Percentiles rank a stretch among this genome's conserved stretches.
Conservation (phyloP, 2,113 vertebrate species). For the Eretmochelys imbricata region DNA sequence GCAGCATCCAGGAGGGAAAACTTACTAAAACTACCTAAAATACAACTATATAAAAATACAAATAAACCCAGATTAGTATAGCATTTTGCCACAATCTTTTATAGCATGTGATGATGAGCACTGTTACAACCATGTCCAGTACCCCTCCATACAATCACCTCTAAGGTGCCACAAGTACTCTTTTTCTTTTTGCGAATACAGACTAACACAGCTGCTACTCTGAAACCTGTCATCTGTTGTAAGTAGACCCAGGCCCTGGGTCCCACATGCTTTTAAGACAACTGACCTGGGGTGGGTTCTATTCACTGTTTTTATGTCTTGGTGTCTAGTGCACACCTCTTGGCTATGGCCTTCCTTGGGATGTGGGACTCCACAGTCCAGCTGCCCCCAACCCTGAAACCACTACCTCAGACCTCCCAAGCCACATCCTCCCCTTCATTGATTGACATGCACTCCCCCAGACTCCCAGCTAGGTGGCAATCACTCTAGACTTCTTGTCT, state of each 20-base stretch:
- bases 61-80: not conserved
- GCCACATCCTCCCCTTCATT: not conserved
- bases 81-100: not conserved
- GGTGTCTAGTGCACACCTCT: not conserved
- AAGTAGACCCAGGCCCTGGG: not conserved
- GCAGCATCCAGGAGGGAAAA: rapidly evolving
- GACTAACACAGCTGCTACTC: too few species aligned
- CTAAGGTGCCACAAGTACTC: too few species aligned
- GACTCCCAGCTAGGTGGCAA: not conserved
- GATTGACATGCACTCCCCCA: not conserved
- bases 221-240: not conserved
- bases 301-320: not conserved
- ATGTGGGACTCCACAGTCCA: not conserved
- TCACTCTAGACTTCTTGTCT: not conserved
- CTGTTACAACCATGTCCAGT: not conserved
- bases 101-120: not conserved
- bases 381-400: not conserved
- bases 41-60: not conserved
- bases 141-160: not conserved
- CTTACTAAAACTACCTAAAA: not conserved
- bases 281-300: not conserved
- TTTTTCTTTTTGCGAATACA: too few species aligned
- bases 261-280: not conserved
- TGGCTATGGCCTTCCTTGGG: not conserved
- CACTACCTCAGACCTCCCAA: not conserved